Base-by-base conservation (phyloP, 2,888 invertebrate genomes). In the Sipha maydis region DNA sequence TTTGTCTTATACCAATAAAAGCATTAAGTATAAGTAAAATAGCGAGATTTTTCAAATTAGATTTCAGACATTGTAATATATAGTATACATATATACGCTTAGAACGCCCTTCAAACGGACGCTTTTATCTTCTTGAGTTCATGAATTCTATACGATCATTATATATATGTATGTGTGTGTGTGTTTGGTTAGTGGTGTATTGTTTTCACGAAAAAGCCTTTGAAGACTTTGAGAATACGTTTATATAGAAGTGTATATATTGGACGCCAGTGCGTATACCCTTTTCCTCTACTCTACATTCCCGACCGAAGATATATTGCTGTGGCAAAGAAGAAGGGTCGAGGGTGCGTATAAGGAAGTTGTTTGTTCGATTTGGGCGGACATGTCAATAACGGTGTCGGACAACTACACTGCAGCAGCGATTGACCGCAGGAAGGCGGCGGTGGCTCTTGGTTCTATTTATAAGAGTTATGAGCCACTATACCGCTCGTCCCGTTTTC, bases 351-450 rank as follows among this genome's bases (percentile, higher is more conserved):
- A 61, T 25, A 11, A 69, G 25, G n/a, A n/a, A 69, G 28, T 77
- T 77, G 76, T 77, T 77, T 48, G 48, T 48, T 77, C 76, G 48
- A 77, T 77, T 77, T 17, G 76, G 48, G 48, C 28, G 48, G 76
- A 77, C 76, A 38, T 41, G 76, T 76, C 76, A 76, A 76, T 76
- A 76, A 41, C 25, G 17, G 76, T 41, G 76, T 76, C 41, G 41
- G n/a, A 76, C 76, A 48, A 61, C 61, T 61, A 61, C 25, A 61
- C 21, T 61, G 25, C 25, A 61, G n/a, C 41, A 38, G 76, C 48
- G 48, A 77, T 77, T 48, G 76, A 77, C 76, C 76, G 9, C 76
- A 77, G 17, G 17, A 38, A 1, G 7, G 75, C 3, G 2, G 75
- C 11, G 41, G 41, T 38, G 4, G 61, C 61, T 4, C 7, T 48